Percentiles rank a stretch among this genome's conserved stretches.
These are phyloP conservation scores for Saturnia pavonia DNA, from an alignment of 2,888 invertebrate genomes.

Conservation along the genomic window DNA sequence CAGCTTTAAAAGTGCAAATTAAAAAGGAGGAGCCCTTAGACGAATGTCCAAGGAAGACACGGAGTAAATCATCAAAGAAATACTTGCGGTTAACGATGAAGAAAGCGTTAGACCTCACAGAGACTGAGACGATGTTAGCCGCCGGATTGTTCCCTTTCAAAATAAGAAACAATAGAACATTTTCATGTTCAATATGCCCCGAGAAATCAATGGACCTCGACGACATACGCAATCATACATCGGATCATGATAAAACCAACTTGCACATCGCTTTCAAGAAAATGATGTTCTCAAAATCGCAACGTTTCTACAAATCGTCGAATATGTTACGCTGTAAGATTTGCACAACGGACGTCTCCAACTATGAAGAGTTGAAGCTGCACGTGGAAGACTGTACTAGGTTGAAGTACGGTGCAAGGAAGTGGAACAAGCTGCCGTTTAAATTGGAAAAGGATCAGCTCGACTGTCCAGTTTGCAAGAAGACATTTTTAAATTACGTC, in stretches of 20 bases:
- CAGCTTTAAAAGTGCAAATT: conserved; percentile 49
- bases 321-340: conserved; percentile 60
- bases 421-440: conserved; percentile 68
- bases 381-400: conserved; percentile 61
- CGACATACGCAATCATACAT: conserved; percentile 55
- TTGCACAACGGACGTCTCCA: conserved; percentile 55
- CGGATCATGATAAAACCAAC: conserved; percentile 54
- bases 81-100: conserved; percentile 43
- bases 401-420: conserved; percentile 39
- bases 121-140: conserved; percentile 57
- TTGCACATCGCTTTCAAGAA: conserved; percentile 65
- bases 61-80: conserved; percentile 32
- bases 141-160: conserved; percentile 69
- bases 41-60: conserved; percentile 41
- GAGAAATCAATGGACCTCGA: conserved; percentile 56
- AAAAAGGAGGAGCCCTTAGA: conserved; percentile 47
- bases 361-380: conserved; percentile 53
- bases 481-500: conserved; percentile 69
- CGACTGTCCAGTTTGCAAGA: conserved; percentile 71
- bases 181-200: conserved; percentile 60
- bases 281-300: conserved; percentile 60
- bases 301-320: conserved; percentile 53
- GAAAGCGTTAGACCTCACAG: conserved; percentile 45
- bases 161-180: conserved; percentile 55
- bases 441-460: conserved; percentile 72